Base-by-base conservation (phyloP, 2,113 vertebrate species). In the Sakesphorus luctuosus region DNA sequence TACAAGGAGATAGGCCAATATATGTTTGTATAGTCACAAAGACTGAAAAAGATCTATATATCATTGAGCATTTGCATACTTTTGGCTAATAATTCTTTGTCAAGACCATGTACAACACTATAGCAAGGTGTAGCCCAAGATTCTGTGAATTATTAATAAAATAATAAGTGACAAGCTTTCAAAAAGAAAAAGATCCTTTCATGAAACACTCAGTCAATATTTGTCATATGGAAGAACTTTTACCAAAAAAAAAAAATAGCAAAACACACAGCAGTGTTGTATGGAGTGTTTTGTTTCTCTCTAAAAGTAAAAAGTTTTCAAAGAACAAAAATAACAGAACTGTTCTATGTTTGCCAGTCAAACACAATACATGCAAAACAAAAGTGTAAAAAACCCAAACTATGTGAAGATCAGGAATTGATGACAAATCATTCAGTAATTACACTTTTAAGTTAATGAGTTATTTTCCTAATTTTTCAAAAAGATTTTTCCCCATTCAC, bases 261-360 rank as follows among this genome's bases (percentile, higher is more conserved):
- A 50, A 9, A 68, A 43, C 8, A 28, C 2, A 26, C 2, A 6
- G 14, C 0, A 0, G 6, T 61, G 47, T 28, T 75, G 25, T 59
- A 76, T 1, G 0, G 24, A 58, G 9, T 50, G 8, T 16, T 79
- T 74, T 71, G 9, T 77, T 87, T 58, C 18, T 62, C 31, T 80
- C 31, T 49, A 71, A 71, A 87, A 21, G 18, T 52, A 74, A 91
- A 84, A 84, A 65, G 9, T 5, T 75, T 91, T 79, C 25, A 82
- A 92, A 91, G 46, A 13, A 86, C 31, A 92, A 52, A 89, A 93
- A 14, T 58, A 40, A 46, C 7, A 35, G 7, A 83, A 68, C 4
- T 26, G 21, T 28, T 85, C 47, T 80, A 75, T 76, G 18, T 91
- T 85, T 87, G 46, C 26, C 35, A 63, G 25, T 43, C 29, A 93